Conservation (phyloP, 2,888 invertebrate species). For the Nomada goodeniana region DNA sequence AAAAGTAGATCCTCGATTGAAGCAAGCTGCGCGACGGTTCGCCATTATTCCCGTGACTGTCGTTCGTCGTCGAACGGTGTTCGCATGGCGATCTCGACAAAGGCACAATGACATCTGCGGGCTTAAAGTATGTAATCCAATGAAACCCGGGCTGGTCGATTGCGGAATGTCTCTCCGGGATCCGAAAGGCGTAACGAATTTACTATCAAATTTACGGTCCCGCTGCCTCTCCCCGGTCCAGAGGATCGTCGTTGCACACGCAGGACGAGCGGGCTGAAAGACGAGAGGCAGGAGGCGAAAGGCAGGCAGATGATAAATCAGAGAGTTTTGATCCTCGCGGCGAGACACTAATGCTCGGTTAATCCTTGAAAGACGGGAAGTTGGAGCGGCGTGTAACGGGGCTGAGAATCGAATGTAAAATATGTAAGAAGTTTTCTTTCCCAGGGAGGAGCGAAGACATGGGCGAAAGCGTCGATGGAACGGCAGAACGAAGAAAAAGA, state of each 20-base stretch:
- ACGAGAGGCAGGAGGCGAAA: not conserved
- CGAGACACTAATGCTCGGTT: conserved; percentile 63
- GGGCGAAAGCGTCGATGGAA: conserved; percentile 23
- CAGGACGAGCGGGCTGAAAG: not conserved
- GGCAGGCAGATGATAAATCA: conserved; percentile 60
- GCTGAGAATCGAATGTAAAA: conserved; percentile 64
- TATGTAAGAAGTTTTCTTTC: conserved; percentile 63
- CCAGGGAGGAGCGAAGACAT: conserved; percentile 16
- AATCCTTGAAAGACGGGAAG: conserved; percentile 55
- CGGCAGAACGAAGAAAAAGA: not conserved
- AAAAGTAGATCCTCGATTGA: conserved; percentile 32
- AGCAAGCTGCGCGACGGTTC: not conserved
- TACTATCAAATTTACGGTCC: conserved; percentile 42
- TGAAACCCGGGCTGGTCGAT: conserved; percentile 17
- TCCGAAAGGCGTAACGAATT: conserved; percentile 39
- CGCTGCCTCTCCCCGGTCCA: not conserved
- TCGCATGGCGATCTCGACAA: conserved; percentile 14
- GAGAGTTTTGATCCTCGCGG: conserved; percentile 54
- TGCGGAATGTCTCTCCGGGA: conserved; percentile 9
- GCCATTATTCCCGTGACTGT: conserved; percentile 16
- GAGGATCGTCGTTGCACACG: not conserved
- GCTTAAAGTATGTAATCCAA: conserved; percentile 42
- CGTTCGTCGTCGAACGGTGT: not conserved
- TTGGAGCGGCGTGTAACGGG: conserved; percentile 28
- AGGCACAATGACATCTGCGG: conserved; percentile 37